Conservation (phyloP, 1,140 invertebrate species). For the Tetranychus cinnabarinus region DNA sequence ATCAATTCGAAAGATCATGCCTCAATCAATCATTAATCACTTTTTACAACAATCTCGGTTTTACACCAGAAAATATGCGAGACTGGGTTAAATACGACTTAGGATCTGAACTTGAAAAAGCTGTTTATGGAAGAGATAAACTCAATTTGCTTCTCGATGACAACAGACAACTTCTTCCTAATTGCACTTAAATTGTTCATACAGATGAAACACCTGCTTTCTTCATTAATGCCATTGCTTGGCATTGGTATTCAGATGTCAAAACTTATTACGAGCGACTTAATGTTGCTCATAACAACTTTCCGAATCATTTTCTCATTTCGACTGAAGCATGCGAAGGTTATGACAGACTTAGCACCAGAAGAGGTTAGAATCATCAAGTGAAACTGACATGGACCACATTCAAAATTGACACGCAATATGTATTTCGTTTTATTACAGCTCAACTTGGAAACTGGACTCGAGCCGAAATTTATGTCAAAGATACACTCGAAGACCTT, state of each 20-base stretch:
- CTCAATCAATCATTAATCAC: too few species aligned
- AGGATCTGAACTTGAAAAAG: conserved; percentile 5
- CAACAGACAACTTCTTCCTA: not conserved
- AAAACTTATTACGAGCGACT: not conserved
- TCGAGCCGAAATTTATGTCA: conserved; percentile 4
- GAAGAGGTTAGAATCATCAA: not conserved
- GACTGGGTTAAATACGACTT: conserved; percentile 2
- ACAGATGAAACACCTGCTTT: conserved; percentile 4
- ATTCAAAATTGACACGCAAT: not conserved
- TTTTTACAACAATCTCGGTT: not conserved
- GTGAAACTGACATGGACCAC: not conserved
- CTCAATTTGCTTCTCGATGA: conserved; percentile 10
- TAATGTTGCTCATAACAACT: conserved; percentile 21
- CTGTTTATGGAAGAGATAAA: conserved; percentile 18
- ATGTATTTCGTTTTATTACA: not conserved
- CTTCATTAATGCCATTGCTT: conserved; percentile 11
- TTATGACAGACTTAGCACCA: not conserved
- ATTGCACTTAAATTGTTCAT: not conserved
- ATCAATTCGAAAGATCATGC: too few species aligned
- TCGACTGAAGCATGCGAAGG: conserved; percentile 24
- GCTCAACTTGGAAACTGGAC: conserved; percentile 6
- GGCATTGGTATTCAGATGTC: conserved; percentile 42
- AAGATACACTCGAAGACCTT: conserved; percentile 14
- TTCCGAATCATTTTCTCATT: conserved; percentile 44
- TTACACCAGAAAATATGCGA: not conserved